A percentile compares a stretch with the other conserved stretches of the same genome.
phyloP scores from a whole-genome alignment of 2,888 invertebrate genomes.

The Meta bourneti region DNA sequence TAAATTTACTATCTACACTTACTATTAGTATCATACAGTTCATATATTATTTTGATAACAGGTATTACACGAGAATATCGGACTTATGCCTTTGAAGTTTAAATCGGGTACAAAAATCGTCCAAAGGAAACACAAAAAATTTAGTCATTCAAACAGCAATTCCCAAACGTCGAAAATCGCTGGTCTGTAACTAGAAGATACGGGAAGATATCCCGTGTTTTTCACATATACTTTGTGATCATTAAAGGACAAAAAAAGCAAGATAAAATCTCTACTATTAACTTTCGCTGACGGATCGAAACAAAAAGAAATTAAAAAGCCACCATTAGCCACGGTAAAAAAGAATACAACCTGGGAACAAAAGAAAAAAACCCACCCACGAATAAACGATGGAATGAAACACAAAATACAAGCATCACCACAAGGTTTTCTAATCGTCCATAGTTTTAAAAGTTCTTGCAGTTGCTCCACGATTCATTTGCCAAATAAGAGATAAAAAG shows the following conservation, averaged over 20 bases:
- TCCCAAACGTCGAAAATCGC: no score
- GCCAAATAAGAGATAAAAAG: conserved; percentile 67
- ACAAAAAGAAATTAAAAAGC: conserved; percentile 64
- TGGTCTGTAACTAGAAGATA: no score
- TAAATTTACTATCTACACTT: no score
- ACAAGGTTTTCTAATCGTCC: conserved; percentile 68
- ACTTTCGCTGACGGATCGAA: conserved; percentile 47
- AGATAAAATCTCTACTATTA: conserved; percentile 45
- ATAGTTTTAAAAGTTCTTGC: conserved; percentile 66
- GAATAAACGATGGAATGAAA: conserved; percentile 50
- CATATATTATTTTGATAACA: no score
- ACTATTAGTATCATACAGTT: no score
- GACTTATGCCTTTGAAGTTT: neutral
- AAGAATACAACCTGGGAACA: conserved; percentile 31
- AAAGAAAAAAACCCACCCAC: conserved; percentile 6
- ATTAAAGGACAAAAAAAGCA: conserved; percentile 41
- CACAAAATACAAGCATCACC: conserved; percentile 67
- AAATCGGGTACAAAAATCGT: no score
- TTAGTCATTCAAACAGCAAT: no score
- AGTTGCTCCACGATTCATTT: conserved; percentile 69
- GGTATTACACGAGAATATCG: neutral
- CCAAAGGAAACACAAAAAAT: no score
- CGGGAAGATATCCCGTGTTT: no score
- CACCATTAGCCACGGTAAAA: conserved; percentile 38
- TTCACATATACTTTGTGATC: neutral